phyloP scores from a whole-genome alignment of 2,888 invertebrate genomes.

The Achlya flavicornis region DNA sequence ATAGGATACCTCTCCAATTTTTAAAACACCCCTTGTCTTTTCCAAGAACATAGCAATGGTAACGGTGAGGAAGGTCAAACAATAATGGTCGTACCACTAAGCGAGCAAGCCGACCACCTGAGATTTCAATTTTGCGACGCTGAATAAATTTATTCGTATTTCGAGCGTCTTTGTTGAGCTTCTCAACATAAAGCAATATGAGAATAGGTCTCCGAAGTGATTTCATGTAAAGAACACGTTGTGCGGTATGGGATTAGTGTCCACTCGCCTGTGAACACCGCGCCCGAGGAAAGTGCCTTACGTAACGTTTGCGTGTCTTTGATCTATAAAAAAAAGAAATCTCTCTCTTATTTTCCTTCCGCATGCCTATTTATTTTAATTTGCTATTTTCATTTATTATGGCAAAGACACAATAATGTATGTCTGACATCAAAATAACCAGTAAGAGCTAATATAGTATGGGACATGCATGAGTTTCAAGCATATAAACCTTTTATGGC shows the following conservation, averaged over 20 bases:
- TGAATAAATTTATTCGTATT: slow-evolving; percentile 78
- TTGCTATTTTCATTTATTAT: too few species aligned
- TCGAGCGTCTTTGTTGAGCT: slow-evolving; percentile 63
- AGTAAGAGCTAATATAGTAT: neutral
- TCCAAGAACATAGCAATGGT: slow-evolving; percentile 32
- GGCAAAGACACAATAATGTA: too few species aligned
- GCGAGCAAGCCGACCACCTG: slow-evolving; percentile 70
- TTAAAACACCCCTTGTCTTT: slow-evolving; percentile 37
- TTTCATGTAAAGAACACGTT: slow-evolving; percentile 19
- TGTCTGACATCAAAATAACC: neutral
- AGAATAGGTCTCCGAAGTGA: slow-evolving; percentile 37
- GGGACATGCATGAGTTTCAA: neutral
- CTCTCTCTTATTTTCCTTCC: neutral
- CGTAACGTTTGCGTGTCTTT: neutral
- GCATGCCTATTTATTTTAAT: neutral
- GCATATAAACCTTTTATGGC: slow-evolving; percentile 10
- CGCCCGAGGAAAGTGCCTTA: neutral
- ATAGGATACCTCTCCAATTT: slow-evolving; percentile 42
- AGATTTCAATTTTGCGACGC: slow-evolving; percentile 79
- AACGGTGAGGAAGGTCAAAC: slow-evolving; percentile 43
- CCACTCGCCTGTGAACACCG: neutral
- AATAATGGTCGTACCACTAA: slow-evolving; percentile 45
- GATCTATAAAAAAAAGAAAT: neutral
- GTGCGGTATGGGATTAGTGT: neutral
- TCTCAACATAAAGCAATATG: slow-evolving; percentile 51